Evolutionary conservation across 2,888 invertebrate species (phyloP), one percentile per base, ranked within the genome.

Genomic region (Trichopria drosophilae): DNA sequence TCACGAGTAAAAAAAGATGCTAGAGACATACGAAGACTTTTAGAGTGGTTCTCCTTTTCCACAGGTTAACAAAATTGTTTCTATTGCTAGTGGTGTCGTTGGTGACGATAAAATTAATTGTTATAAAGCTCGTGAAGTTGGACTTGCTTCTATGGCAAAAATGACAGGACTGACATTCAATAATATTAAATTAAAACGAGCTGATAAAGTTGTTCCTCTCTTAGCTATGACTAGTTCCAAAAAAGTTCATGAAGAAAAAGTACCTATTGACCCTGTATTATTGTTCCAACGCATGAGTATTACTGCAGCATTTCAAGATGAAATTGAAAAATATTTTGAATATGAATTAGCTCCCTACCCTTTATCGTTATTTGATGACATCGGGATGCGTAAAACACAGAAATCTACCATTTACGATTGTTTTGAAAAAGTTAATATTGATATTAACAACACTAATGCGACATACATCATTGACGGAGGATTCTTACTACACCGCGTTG

Each of bases 41-140:
- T 61, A 4, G 61, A 68, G 51, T 73, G 67, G 68, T 65, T 70
- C 35, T 60, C 67, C 69, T 55, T 70, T 71, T 56, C 57, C 60
- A 9, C 41, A 53, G 12, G 24, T 45, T 44, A 40, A 46, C 10
- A 26, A 51, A 40, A 55, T 62, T 13, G 36, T 60, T 22, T 66
- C 59, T 23, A 56, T 64, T 40, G 57, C 53, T 7, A 47, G 22
- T 34, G 59, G 61, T 37, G 49, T 61, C 31, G 46, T 58, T 23
- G 60, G 60, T 26, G 50, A 55, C 31, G 41, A 58, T 32, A 52
- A 54, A 29, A 62, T 60, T 18, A 59, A 63, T 49, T 63, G 58
- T 40, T 24, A 69, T 53, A 48, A 58, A 55, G 65, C 67, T 42
- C 54, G 50, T 55, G 63, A 61, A 68, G 58, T 72, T 59, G 67